phyloP scores from a whole-genome alignment of 2,113 vertebrate genomes.

The Microtus richardsoni region DNA sequence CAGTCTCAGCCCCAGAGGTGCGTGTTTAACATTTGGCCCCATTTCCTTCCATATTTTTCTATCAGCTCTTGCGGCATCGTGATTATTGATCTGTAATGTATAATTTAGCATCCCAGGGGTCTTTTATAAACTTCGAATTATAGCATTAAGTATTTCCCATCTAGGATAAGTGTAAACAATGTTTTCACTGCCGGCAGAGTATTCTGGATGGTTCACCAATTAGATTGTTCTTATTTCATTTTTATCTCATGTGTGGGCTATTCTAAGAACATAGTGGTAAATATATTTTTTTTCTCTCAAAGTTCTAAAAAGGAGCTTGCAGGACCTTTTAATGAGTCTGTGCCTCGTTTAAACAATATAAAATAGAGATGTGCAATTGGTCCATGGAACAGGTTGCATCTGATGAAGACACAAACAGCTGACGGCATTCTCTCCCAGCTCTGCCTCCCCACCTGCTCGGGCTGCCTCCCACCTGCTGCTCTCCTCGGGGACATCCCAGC shows the following conservation, averaged over 20 bases:
- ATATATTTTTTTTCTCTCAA: neutral
- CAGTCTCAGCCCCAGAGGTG: neutral
- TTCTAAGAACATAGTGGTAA: neutral
- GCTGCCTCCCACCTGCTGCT: neutral
- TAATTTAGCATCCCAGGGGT: slow-evolving; percentile 47
- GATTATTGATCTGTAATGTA: slow-evolving; percentile 60
- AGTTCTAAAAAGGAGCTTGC: neutral
- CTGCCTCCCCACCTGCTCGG: neutral
- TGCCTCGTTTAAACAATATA: neutral
- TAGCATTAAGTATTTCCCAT: slow-evolving; percentile 33
- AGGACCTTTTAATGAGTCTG: neutral
- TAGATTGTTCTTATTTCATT: neutral
- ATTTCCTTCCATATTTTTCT: slow-evolving; percentile 36
- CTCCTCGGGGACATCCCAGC: neutral
- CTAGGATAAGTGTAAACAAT: neutral
- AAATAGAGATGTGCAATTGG: neutral
- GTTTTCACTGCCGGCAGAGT: neutral
- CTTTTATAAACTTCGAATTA: slow-evolving; percentile 19
- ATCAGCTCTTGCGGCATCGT: slow-evolving; percentile 36
- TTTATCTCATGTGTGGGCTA: neutral
- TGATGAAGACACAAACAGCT: neutral
- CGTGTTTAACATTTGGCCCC: slow-evolving; percentile 38
- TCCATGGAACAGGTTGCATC: neutral
- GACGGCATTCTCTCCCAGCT: neutral
- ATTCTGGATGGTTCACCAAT: neutral